Base-by-base conservation (phyloP, 1,140 invertebrate species). In the Pectinophora gossypiella region DNA sequence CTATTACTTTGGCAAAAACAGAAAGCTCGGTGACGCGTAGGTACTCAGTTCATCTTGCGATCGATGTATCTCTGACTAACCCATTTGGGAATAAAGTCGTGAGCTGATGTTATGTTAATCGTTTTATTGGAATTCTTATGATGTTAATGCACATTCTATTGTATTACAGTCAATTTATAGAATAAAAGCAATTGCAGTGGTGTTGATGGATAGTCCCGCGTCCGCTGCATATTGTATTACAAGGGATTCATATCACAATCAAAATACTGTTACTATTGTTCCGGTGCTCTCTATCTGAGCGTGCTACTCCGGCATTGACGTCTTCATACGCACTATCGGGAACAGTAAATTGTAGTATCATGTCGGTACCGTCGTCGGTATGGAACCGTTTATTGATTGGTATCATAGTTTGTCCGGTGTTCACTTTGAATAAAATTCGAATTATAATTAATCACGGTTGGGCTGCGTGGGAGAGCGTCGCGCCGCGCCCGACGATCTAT, bases 371-470 rank as follows among this genome's bases (percentile, higher is more conserved):
- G 75, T 77, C 73, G 77, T 75, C 81, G 76, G 79, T 87, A 87
- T 64, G 72, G 72, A 85, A 87, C 83, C 79, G 79, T 84, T 87
- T 87, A 87, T 87, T 87, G 83, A 87, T 87, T 83, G 74, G 79
- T 87, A 87, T 87, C 81, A 67, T 82, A 69, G 76, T 83, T 85
- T 84, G 83, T 86, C 75, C 79, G 83, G 73, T 86, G 80, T 84
- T 85, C 83, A 76, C 83, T 86, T 86, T 86, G 83, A 86, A 86
- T 86, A 86, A 86, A 86, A 86, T 83, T 86, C 81, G 81, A 86
- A 86, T 86, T 86, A 86, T 86, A 83, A 86, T 86, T 85, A 86
- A 86, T 86, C 83, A 86, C 81, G 68, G 62, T 59, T 64, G 69
- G 65, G 59, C 64, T 68, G 83, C 83, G 83, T 86, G 83, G 83